These are phyloP conservation scores for Aplidium turbinatum DNA, from an alignment of 23 tunicate species.

Conservation along the genomic window DNA sequence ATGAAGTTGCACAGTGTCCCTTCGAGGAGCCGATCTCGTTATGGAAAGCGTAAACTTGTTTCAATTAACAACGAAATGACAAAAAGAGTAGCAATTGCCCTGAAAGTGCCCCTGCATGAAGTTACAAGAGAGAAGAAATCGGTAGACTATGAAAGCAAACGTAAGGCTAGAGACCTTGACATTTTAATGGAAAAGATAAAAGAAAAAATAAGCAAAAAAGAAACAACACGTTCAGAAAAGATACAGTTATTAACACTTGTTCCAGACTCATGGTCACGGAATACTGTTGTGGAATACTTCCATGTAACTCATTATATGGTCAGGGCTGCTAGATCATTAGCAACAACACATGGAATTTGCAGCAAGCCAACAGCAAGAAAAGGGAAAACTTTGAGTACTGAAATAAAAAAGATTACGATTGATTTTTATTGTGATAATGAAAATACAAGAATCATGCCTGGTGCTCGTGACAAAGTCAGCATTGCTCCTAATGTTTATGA, in stretches of 20 bases:
- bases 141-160: constrained; percentile 8
- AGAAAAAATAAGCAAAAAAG: too few relatives aligned
- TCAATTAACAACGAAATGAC: constrained; percentile 3
- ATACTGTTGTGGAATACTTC: neutral
- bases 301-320: constrained; percentile 18
- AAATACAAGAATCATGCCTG: constrained; percentile 29
- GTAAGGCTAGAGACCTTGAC: too few relatives aligned
- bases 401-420: constrained; percentile 10
- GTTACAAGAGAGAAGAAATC: neutral
- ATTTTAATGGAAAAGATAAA: too few relatives aligned
- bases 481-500: constrained; percentile 10
- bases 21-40: neutral
- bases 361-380: constrained; percentile 20
- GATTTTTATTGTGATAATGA: constrained; percentile 17
- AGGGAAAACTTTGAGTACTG: constrained; percentile 8
- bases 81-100: constrained; percentile 17
- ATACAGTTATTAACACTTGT: constrained; percentile 10
- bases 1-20: constrained; percentile 17
- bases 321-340: constrained; percentile 2
- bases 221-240: too few relatives aligned
- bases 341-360: constrained; percentile 11
- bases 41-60: constrained; percentile 16
- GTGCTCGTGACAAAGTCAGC: constrained; percentile 32
- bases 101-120: constrained; percentile 10
- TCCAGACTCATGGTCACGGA: constrained; percentile 12